phyloP scores from a whole-genome alignment of 2,113 vertebrate genomes.

The Dolichotis patagonum region DNA sequence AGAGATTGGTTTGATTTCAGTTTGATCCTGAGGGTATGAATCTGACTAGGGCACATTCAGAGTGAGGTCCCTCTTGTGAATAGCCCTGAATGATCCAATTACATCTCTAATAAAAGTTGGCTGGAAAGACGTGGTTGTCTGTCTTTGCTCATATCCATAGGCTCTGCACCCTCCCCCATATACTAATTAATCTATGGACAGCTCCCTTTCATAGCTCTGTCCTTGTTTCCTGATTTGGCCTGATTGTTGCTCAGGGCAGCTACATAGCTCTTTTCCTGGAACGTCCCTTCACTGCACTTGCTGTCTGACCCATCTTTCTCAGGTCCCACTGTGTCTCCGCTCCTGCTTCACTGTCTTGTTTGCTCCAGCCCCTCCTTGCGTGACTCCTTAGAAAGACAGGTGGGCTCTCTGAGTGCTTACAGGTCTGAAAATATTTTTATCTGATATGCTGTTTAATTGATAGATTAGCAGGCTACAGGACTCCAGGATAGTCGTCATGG shows the following conservation, averaged over 20 bases:
- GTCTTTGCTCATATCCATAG: not conserved
- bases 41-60: not conserved
- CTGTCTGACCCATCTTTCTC: not conserved
- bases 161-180: rapidly evolving
- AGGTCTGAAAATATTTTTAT: not conserved
- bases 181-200: not conserved
- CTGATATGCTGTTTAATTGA: not conserved
- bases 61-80: not conserved
- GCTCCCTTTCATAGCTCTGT: not conserved
- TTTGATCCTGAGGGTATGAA: not conserved
- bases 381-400: not conserved
- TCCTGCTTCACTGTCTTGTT: not conserved
- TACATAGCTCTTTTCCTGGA: not conserved
- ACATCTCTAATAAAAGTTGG: not conserved
- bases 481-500: not conserved
- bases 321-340: not conserved
- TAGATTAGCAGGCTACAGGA: not conserved
- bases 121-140: not conserved
- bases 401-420: not conserved
- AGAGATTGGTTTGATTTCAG: not conserved
- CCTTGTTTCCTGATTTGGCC: rapidly evolving
- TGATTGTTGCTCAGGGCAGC: not conserved
- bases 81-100: not conserved
- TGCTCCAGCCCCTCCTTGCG: not conserved
- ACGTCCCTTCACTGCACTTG: too few species aligned